phyloP scores from a whole-genome alignment of 2,113 vertebrate species.

The Melanocharis versteri region DNA sequence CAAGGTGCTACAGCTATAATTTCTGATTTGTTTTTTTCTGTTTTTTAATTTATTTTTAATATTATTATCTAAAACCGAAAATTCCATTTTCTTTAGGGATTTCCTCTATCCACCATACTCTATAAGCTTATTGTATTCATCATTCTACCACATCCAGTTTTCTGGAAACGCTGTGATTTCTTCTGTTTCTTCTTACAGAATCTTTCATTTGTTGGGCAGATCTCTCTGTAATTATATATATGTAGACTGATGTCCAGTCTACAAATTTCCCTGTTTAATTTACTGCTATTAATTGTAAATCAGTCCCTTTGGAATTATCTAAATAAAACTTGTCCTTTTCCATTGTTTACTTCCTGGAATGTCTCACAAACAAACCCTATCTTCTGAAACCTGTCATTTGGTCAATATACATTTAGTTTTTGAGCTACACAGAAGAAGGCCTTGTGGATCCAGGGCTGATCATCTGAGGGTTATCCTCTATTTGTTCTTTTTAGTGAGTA shows the following conservation, averaged over 20 bases:
- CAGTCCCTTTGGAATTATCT: not conserved
- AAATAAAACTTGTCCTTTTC: not conserved
- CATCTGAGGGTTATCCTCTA: constrained; percentile 38
- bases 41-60: not conserved
- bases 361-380: not conserved
- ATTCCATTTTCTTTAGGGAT: not conserved
- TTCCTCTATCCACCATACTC: not conserved
- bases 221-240: not conserved
- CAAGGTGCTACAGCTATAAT: no score
- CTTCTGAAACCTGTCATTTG: not conserved
- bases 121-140: not conserved
- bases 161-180: not conserved
- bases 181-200: not conserved
- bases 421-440: not conserved
- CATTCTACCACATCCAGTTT: not conserved
- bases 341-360: not conserved
- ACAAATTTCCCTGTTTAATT: not conserved
- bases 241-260: not conserved
- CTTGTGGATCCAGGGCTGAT: not conserved
- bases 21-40: not conserved
- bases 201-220: not conserved
- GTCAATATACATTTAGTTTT: constrained; percentile 6
- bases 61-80: not conserved
- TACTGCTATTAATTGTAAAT: not conserved
- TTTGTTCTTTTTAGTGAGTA: constrained; percentile 55